Conservation (phyloP, 92 coral and sea anemone genomes). For the Palythoa caribaeorum region DNA sequence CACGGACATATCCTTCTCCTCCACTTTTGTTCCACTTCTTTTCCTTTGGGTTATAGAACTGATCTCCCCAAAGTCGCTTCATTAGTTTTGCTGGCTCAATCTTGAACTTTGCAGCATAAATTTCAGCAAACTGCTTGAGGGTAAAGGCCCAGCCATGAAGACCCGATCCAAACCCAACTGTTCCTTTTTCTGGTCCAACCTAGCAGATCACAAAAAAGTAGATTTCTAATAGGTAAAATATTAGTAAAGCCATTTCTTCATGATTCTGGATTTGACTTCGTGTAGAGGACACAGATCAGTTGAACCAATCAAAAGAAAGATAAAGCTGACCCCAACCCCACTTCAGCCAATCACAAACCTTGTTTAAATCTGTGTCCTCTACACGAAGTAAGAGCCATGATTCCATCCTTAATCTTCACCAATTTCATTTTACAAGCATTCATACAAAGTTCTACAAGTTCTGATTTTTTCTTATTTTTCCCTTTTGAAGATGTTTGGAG, state of each 20-base stretch:
- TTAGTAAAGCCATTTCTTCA: too few relatives aligned
- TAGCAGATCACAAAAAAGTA: not conserved
- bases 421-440: too few relatives aligned
- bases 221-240: not conserved
- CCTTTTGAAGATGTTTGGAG: not conserved
- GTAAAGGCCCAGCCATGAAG: slow-evolving; percentile 99
- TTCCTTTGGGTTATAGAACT: slow-evolving; percentile 75
- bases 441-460: too few relatives aligned
- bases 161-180: slow-evolving; percentile 98
- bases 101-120: slow-evolving; percentile 86
- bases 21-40: slow-evolving; percentile 83
- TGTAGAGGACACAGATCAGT: too few relatives aligned
- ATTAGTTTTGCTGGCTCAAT: slow-evolving; percentile 86
- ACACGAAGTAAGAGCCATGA: too few relatives aligned
- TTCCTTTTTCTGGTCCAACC: slow-evolving; percentile 89
- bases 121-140: slow-evolving; percentile 92
- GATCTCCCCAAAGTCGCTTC: slow-evolving; percentile 94
- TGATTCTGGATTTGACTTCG: too few relatives aligned
- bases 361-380: too few relatives aligned
- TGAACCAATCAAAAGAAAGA: too few relatives aligned
- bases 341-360: too few relatives aligned
- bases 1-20: slow-evolving; percentile 78
- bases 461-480: too few relatives aligned
- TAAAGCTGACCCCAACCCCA: too few relatives aligned
- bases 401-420: too few relatives aligned